Evolutionary conservation across 2,113 vertebrate species (phyloP).

Genomic region (Athene cunicularia): DNA sequence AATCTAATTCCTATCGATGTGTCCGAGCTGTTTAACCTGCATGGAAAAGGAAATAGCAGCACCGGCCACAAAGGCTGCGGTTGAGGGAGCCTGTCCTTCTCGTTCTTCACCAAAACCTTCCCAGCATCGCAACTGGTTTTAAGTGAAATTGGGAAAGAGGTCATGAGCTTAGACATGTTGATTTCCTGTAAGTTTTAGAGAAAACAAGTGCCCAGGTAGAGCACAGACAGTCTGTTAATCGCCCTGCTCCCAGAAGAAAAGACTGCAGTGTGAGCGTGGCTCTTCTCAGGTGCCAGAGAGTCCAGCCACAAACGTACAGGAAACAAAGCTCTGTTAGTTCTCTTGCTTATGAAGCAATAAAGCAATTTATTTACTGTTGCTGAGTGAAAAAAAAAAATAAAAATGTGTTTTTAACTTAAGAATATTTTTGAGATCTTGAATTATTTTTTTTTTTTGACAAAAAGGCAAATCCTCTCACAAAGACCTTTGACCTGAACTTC

Average conservation of each 20-base stretch:
- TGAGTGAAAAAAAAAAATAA: not conserved
- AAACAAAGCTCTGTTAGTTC: not conserved
- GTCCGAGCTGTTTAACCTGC: not conserved
- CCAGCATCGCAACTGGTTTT: not conserved
- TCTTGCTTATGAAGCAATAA: not conserved
- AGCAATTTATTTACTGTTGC: not conserved
- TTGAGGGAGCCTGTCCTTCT: fast-evolving
- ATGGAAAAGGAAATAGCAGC: not conserved
- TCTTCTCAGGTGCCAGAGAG: not conserved
- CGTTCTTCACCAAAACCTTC: not conserved
- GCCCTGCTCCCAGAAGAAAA: not conserved
- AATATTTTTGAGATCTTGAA: not conserved
- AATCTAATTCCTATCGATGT: not conserved
- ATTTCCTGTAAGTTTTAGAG: not conserved
- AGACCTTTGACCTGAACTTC: not conserved
- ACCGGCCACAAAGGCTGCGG: not conserved
- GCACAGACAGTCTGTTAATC: not conserved
- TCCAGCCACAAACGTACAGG: not conserved
- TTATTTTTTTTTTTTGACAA: not conserved
- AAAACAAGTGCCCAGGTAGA: not conserved
- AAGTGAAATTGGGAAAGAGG: not conserved
- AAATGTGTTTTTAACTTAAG: not conserved
- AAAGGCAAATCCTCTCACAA: not conserved
- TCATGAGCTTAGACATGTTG: not conserved
- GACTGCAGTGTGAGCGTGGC: not conserved